phyloP scores from a whole-genome alignment of 2,113 vertebrate genomes.

The Pseudopodoces humilis region DNA sequence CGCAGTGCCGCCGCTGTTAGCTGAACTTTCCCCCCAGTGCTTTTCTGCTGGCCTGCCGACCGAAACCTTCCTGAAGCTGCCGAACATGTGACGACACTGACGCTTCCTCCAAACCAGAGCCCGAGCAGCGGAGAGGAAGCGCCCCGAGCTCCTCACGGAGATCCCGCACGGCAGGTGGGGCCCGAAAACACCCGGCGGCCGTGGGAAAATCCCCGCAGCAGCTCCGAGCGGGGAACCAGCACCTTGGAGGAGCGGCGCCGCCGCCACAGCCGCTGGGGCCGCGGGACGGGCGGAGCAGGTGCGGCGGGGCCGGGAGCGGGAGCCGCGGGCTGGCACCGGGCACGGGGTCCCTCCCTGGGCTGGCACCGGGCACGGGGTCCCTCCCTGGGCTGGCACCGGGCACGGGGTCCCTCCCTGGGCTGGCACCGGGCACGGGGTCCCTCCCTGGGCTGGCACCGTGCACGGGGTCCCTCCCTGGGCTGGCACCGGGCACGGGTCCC shows the following conservation, averaged over 20 bases:
- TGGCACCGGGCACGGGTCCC: too few species aligned
- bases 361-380: neutral
- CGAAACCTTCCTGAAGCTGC: neutral
- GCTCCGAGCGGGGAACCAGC: accelerated
- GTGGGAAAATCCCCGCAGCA: accelerated
- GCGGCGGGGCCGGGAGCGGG: neutral
- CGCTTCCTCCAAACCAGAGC: neutral
- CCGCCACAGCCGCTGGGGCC: neutral
- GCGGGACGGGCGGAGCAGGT: neutral
- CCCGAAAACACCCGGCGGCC: accelerated
- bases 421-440: too few species aligned
- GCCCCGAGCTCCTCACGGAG: neutral
- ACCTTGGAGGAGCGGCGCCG: neutral
- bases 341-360: too few species aligned
- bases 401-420: too few species aligned
- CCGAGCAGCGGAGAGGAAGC: accelerated
- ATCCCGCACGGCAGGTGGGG: neutral
- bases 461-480: too few species aligned
- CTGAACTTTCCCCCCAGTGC: neutral
- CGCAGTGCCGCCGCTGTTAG: accelerated
- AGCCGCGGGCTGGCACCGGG: neutral
- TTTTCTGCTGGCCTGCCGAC: neutral
- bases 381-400: too few species aligned
- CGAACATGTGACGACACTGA: accelerated
- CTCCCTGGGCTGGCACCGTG: too few species aligned